Percentiles rank a stretch among this genome's conserved stretches.
Evolutionary conservation across 2,888 invertebrate genomes (phyloP).

Genomic region (Drosophila antonietae): DNA sequence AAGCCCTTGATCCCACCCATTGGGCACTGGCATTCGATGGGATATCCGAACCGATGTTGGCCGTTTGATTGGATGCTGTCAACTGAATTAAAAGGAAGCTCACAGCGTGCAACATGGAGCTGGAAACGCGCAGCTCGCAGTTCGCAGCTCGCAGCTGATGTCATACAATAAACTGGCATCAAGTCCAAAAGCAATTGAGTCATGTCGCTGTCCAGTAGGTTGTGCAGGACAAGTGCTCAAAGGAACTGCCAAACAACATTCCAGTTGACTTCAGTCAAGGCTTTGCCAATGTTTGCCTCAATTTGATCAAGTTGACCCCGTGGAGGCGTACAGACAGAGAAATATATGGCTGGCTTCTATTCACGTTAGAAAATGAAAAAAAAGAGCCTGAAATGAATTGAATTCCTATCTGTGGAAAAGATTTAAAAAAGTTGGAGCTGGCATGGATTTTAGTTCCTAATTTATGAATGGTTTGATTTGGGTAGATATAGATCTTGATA

Average conservation of each 20-base stretch:
- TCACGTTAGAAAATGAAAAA: neutral
- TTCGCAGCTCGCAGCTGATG: conserved; percentile 21
- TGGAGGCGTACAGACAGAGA: neutral
- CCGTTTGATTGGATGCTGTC: conserved; percentile 55
- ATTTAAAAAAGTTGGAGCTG: neutral
- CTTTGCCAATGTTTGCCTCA: conserved; percentile 4
- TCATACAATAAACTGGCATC: conserved; percentile 27
- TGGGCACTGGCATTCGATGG: neutral
- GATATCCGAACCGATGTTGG: conserved; percentile 17
- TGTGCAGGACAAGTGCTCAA: conserved; percentile 21
- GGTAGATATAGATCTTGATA: neutral
- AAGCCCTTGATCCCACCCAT: conserved; percentile 5
- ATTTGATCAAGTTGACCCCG: conserved; percentile 2
- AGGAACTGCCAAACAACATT: conserved; percentile 27
- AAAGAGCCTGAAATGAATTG: neutral
- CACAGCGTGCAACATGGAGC: neutral
- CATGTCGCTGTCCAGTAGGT: conserved; percentile 1
- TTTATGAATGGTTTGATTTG: neutral
- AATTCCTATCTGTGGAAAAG: neutral
- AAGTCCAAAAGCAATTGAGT: conserved; percentile 29
- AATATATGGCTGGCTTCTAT: neutral
- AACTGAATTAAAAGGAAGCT: conserved; percentile 57
- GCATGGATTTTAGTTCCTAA: neutral
- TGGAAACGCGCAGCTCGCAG: conserved; percentile 2
- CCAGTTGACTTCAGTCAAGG: conserved; percentile 12